phyloP scores from a whole-genome alignment of 2,113 vertebrate species.

The Hystrix brachyura region DNA sequence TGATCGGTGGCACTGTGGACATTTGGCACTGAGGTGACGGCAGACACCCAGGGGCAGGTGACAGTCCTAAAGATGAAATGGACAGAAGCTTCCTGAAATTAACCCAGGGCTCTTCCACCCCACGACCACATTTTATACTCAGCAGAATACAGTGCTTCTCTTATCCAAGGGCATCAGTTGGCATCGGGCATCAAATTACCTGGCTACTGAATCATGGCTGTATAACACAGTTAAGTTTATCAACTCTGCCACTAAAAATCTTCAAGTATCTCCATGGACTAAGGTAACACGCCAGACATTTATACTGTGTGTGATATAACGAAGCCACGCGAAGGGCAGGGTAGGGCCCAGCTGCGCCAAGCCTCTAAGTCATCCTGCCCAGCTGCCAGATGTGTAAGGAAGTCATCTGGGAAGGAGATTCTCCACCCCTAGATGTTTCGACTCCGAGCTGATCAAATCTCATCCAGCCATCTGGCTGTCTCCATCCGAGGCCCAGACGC shows the following conservation, averaged over 20 bases:
- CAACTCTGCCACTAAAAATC: constrained; percentile 21
- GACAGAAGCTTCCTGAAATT: constrained; percentile 57
- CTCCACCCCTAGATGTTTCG: background rate
- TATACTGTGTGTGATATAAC: background rate
- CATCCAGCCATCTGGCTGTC: background rate
- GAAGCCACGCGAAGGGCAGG: background rate
- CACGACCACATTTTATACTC: constrained; percentile 6
- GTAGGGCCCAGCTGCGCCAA: background rate
- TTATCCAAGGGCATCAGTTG: background rate
- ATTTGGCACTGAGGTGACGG: constrained; percentile 40
- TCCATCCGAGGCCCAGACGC: background rate
- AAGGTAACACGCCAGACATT: background rate
- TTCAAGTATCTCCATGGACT: background rate
- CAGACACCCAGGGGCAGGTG: constrained; percentile 35
- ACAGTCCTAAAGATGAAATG: constrained; percentile 44
- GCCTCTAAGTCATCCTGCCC: background rate
- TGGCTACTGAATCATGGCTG: background rate
- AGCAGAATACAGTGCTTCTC: background rate
- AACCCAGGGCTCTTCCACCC: constrained; percentile 12
- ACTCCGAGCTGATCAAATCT: background rate
- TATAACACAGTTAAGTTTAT: background rate
- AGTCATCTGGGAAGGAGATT: background rate
- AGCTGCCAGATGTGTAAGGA: background rate
- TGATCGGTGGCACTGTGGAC: constrained; percentile 49
- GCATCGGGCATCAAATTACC: background rate